Evolutionary conservation across 2,797 vertebrate species (phyloP), one percentile per base, ranked within the genome.

Genomic region (Sebastes diploproa): DNA sequence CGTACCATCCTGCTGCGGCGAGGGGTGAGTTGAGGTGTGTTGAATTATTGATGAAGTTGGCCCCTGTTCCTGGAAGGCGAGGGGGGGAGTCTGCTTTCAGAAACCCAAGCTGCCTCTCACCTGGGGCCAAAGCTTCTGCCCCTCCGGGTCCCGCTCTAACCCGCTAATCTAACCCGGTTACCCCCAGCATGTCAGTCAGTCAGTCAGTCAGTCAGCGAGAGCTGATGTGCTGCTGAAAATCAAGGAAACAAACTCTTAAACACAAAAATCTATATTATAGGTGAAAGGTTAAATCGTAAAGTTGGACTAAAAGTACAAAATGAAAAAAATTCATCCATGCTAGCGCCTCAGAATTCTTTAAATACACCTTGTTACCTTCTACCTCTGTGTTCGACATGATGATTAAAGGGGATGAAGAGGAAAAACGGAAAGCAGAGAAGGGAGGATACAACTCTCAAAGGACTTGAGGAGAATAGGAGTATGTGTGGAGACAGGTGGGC

Each of bases 41-140:
- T 95, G 94, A 95, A 95, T 95, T 93, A 95, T 95, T 94, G 91
- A 95, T 95, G 84, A 83, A 87, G 88, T 88, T 91, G 90, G 92
- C 90, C 93, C 89, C 90, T 90, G 90, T 96, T 95, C 95, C 95
- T 94, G 94, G 95, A 96, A 95, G 94, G 91, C 78, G 61, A 75
- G 55, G 83, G 82, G 68, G 86, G 81, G 95, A 86, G 93, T 96
- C 92, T 95, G 92, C 93, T 96, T 96, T 95, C 95, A 95, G 96
- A 96, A 96, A 96, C 92, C 91, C 91, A 94, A 96, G 93, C 92
- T 93, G 81, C 86, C 72, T 87, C 89, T 93, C 88, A 92, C 91
- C 88, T 89, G 77, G 75, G 88, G 88, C 92, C 87, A 91, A 77
- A 88, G 86, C 88, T 82, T 89, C 85, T 83, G 67, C 81, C 75